Evolutionary conservation across 2,113 vertebrate genomes (phyloP).

Genomic region (Accipiter virgatus): DNA sequence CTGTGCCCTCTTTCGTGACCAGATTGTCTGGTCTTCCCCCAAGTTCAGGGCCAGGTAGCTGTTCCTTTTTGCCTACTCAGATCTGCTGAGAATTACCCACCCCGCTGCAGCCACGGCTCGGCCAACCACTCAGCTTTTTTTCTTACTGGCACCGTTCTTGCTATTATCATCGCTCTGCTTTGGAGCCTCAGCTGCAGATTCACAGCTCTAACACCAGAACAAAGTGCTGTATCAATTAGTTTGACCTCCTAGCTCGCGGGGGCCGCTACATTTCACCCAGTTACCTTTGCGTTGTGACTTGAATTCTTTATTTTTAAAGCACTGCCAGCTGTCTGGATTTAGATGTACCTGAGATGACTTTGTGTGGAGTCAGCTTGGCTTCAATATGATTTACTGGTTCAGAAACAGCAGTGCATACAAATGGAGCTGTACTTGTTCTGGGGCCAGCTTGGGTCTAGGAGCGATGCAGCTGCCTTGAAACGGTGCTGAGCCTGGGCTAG

Average conservation of each 20-base stretch:
- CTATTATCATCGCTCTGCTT: neutral
- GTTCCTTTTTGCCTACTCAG: neutral
- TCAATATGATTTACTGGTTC: neutral
- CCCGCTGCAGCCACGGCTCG: neutral
- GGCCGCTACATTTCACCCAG: neutral
- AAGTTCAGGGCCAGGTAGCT: neutral
- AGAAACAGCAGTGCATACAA: neutral
- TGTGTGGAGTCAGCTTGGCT: constrained; percentile 5
- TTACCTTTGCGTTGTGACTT: neutral
- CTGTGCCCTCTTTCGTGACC: rapidly evolving
- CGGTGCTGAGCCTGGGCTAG: neutral
- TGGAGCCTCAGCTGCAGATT: neutral
- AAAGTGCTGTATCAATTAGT: neutral
- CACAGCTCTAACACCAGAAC: neutral
- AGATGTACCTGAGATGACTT: neutral
- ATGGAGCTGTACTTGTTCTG: neutral
- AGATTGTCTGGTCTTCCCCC: neutral
- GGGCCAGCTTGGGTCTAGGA: neutral
- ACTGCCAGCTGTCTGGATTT: neutral
- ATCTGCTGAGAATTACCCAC: neutral
- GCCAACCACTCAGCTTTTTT: neutral
- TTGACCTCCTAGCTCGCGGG: neutral
- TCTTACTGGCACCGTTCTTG: neutral
- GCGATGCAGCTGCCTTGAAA: neutral
- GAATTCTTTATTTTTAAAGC: constrained; percentile 11